These are phyloP conservation scores for Podarcis raffonei DNA, from an alignment of 2,113 vertebrate species.

Conservation along the genomic window DNA sequence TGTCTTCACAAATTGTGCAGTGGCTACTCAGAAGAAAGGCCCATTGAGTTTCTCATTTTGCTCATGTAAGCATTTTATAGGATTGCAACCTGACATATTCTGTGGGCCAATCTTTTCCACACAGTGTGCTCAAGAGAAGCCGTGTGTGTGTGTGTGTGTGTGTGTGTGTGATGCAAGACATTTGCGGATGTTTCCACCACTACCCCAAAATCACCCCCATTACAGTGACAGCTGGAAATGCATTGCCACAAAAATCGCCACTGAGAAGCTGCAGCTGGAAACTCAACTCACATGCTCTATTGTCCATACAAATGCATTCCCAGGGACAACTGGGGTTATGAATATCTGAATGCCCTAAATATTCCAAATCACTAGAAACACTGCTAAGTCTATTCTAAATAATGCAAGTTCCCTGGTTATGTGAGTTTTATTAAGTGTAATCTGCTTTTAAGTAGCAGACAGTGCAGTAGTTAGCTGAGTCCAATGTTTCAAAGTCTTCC, in stretches of 20 bases:
- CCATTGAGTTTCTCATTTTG: too few species aligned
- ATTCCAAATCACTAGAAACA: not conserved
- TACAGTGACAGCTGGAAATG: not conserved
- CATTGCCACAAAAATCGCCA: not conserved
- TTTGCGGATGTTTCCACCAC: not conserved
- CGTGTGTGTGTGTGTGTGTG: too few species aligned
- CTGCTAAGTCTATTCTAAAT: too few species aligned
- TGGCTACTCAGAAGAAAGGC: too few species aligned
- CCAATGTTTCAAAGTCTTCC: not conserved
- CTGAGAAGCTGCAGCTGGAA: not conserved
- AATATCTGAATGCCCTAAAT: not conserved
- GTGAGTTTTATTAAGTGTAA: not conserved
- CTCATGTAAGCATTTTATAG: too few species aligned
- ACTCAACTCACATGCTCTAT: not conserved
- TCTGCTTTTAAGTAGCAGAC: not conserved
- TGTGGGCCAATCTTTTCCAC: not conserved
- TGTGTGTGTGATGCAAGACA: not conserved
- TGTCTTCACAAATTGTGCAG: not conserved
- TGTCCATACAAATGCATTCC: not conserved
- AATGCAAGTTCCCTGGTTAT: not conserved
- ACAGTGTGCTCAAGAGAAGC: not conserved
- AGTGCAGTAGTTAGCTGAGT: not conserved
- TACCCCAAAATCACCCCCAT: not conserved
- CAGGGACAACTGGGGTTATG: not conserved
- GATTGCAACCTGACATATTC: too few species aligned